Percentiles rank a stretch among this genome's conserved stretches.
phyloP scores from a whole-genome alignment of 2,113 vertebrate genomes.

The Sinocyclocheilus grahami region DNA sequence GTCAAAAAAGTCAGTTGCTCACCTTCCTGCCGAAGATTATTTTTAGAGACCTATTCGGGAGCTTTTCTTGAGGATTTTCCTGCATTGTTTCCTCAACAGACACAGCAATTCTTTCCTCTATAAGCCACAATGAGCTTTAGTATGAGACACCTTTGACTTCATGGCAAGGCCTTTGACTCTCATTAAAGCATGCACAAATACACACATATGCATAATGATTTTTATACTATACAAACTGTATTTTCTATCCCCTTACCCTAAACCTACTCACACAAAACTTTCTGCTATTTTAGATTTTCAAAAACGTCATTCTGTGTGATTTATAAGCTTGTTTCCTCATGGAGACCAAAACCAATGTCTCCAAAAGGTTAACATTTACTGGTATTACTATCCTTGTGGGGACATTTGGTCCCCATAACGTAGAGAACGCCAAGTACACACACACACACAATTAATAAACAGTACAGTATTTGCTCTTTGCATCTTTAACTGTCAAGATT shows the following conservation, averaged over 20 bases:
- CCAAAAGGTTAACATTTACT: too few relatives aligned
- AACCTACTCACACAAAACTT: too few relatives aligned
- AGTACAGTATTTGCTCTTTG: neutral
- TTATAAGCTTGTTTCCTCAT: too few relatives aligned
- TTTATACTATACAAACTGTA: too few relatives aligned
- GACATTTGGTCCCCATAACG: neutral
- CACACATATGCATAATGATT: neutral
- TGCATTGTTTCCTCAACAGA: slow-evolving; percentile 76
- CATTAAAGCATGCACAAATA: neutral
- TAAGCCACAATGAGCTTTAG: slow-evolving; percentile 12
- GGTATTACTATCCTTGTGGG: neutral
- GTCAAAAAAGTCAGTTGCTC: slow-evolving; percentile 40
- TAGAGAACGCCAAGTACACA: neutral
- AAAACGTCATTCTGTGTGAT: too few relatives aligned
- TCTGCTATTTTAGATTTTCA: too few relatives aligned
- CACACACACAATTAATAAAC: neutral
- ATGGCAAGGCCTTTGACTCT: neutral
- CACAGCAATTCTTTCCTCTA: slow-evolving; percentile 37
- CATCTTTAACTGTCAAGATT: neutral
- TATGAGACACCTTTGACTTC: slow-evolving; percentile 30
- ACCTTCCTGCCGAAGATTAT: slow-evolving; percentile 77
- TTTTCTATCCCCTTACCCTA: too few relatives aligned
- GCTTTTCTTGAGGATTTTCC: slow-evolving; percentile 79
- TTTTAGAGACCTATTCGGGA: slow-evolving; percentile 79
- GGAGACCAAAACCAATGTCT: too few relatives aligned